Evolutionary conservation across 2,888 invertebrate genomes (phyloP).

Genomic region (Tanypteryx hageni): DNA sequence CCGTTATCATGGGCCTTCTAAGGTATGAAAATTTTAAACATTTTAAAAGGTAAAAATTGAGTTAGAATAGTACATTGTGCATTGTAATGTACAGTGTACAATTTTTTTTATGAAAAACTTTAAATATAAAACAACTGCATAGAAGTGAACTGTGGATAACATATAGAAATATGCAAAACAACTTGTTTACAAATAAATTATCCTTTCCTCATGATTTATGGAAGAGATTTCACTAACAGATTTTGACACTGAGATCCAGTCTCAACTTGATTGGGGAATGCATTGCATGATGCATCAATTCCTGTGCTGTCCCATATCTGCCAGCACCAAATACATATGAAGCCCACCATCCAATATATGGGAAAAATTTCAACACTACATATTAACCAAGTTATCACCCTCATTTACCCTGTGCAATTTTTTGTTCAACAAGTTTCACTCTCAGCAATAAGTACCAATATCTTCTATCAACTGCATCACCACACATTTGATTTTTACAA

Average conservation of each 20-base stretch:
- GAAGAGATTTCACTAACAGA: conserved; percentile 57
- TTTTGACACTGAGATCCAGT: conserved; percentile 65
- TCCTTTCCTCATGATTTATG: conserved; percentile 52
- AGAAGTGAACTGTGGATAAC: conserved; percentile 57
- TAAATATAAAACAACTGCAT: conserved; percentile 65
- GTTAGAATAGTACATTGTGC: conserved; percentile 66
- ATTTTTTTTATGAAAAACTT: conserved; percentile 65
- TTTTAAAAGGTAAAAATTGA: conserved; percentile 66
- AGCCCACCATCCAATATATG: conserved; percentile 65
- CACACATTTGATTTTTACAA: conserved; percentile 61
- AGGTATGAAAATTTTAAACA: conserved; percentile 65
- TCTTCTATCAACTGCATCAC: conserved; percentile 64
- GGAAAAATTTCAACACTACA: conserved; percentile 65
- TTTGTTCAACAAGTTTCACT: conserved; percentile 67
- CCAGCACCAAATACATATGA: conserved; percentile 59
- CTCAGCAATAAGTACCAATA: conserved; percentile 66
- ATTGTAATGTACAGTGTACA: conserved; percentile 65
- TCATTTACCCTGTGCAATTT: conserved; percentile 70
- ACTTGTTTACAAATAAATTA: conserved; percentile 65
- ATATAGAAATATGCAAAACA: conserved; percentile 65
- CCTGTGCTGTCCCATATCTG: conserved; percentile 54
- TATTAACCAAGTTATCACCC: conserved; percentile 68
- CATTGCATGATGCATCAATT: conserved; percentile 60
- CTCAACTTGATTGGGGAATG: conserved; percentile 66
- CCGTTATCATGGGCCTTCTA: conserved; percentile 47